Evolutionary conservation across 2,113 vertebrate species (phyloP).

Genomic region (Xenopus laevis): DNA sequence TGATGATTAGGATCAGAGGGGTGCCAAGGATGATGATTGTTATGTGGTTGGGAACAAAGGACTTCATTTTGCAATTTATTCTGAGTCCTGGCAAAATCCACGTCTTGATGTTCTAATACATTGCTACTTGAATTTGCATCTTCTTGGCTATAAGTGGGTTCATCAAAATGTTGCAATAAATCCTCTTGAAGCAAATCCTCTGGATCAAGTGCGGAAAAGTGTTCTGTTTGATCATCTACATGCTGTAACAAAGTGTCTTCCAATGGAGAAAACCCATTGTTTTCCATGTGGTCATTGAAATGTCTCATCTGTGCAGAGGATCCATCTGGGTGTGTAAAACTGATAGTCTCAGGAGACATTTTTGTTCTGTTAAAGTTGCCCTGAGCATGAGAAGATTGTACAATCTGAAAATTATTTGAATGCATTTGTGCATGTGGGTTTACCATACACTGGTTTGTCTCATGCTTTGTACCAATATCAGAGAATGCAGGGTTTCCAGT

Average conservation of each 20-base stretch:
- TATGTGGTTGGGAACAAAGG: slow-evolving; percentile 53
- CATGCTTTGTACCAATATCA: slow-evolving; percentile 74
- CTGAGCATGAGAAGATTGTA: slow-evolving; percentile 79
- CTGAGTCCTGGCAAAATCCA: slow-evolving; percentile 62
- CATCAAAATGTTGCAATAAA: slow-evolving; percentile 86
- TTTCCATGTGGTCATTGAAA: slow-evolving; percentile 70
- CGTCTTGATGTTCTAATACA: slow-evolving; percentile 66
- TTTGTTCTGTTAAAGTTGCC: slow-evolving; percentile 80
- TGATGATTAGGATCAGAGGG: slow-evolving; percentile 58
- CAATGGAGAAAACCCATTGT: slow-evolving; percentile 82
- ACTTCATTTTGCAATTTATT: slow-evolving; percentile 55
- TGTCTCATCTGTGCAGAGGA: slow-evolving; percentile 73
- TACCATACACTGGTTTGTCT: slow-evolving; percentile 63
- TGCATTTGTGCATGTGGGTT: slow-evolving; percentile 69
- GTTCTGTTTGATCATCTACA: slow-evolving; percentile 73
- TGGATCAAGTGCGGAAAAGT: slow-evolving; percentile 80
- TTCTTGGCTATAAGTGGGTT: slow-evolving; percentile 77
- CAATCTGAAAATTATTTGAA: slow-evolving; percentile 77
- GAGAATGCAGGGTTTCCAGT: slow-evolving; percentile 77
- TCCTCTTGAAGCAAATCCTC: slow-evolving; percentile 86
- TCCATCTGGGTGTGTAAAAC: slow-evolving; percentile 65
- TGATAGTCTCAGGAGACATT: slow-evolving; percentile 81
- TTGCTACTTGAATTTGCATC: slow-evolving; percentile 58
- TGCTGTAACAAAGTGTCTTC: slow-evolving; percentile 80
- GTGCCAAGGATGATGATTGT: slow-evolving; percentile 64